Evolutionary conservation across 2,888 invertebrate species (phyloP).

Genomic region (Synergus gifuensis): DNA sequence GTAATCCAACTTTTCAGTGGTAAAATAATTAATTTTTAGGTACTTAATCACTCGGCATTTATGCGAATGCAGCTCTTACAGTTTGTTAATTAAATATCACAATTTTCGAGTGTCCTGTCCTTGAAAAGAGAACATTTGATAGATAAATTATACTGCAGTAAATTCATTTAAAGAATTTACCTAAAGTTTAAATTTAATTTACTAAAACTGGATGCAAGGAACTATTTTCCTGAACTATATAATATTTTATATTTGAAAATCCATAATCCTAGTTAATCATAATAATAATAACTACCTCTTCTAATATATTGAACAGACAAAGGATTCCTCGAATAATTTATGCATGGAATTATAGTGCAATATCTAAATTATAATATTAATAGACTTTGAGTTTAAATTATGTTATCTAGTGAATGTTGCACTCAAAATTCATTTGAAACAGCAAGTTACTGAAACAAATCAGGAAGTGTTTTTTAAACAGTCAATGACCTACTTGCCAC

Average conservation of each 20-base stretch:
- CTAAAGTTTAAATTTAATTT: not conserved
- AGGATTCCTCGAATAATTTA: not conserved
- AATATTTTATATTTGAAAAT: not conserved
- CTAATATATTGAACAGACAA: too few relatives aligned
- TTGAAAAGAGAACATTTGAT: not conserved
- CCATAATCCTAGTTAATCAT: too few relatives aligned
- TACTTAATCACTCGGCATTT: not conserved
- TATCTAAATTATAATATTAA: not conserved
- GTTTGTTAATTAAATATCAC: constrained; percentile 1
- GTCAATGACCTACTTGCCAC: not conserved
- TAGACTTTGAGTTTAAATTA: not conserved
- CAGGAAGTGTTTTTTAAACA: not conserved
- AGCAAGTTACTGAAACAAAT: too few relatives aligned
- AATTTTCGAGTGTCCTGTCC: not conserved
- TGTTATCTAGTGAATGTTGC: too few relatives aligned
- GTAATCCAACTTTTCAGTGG: not conserved
- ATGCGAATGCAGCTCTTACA: not conserved
- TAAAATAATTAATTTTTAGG: not conserved
- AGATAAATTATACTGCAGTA: not conserved
- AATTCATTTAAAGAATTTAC: not conserved
- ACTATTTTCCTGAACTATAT: not conserved
- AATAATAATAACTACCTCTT: too few relatives aligned
- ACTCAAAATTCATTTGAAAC: not conserved
- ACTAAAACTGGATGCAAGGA: too few relatives aligned
- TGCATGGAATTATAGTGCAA: not conserved